Evolutionary conservation across 2,113 vertebrate genomes (phyloP).

Genomic region (Rhipidura dahli): DNA sequence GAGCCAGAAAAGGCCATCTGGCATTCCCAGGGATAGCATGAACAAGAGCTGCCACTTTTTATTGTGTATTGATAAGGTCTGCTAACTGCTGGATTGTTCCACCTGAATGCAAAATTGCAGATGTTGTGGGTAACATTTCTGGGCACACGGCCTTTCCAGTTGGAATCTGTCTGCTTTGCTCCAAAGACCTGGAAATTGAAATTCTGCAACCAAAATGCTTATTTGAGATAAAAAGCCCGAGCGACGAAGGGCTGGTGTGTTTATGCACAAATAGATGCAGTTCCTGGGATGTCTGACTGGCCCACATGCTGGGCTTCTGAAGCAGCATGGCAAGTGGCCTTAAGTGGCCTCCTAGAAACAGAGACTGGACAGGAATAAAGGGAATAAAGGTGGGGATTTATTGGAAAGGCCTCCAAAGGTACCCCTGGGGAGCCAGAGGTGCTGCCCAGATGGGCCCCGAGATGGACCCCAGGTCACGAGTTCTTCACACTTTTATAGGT

Average conservation of each 20-base stretch:
- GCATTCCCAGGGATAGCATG: neutral
- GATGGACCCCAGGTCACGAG: too few relatives aligned
- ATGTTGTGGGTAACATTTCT: rapidly evolving
- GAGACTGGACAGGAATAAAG: too few relatives aligned
- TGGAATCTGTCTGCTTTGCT: neutral
- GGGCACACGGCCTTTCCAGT: neutral
- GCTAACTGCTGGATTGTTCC: neutral
- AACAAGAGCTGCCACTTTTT: constrained; percentile 31
- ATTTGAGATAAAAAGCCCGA: neutral
- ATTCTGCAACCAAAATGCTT: neutral
- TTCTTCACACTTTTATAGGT: too few relatives aligned
- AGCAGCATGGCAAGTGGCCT: neutral
- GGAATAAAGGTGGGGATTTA: too few relatives aligned
- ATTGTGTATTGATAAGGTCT: constrained; percentile 33
- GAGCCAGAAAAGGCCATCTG: constrained; percentile 53
- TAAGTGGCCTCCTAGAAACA: too few relatives aligned
- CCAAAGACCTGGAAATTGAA: neutral
- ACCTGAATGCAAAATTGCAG: neutral
- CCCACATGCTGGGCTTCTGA: rapidly evolving
- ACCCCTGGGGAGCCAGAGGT: too few relatives aligned
- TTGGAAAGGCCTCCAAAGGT: too few relatives aligned
- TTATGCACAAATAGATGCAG: neutral
- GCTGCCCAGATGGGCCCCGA: too few relatives aligned
- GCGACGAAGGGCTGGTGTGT: neutral
- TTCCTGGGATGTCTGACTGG: neutral